Base-by-base conservation (phyloP, 2,888 invertebrate genomes). In the Apotomis capreana region DNA sequence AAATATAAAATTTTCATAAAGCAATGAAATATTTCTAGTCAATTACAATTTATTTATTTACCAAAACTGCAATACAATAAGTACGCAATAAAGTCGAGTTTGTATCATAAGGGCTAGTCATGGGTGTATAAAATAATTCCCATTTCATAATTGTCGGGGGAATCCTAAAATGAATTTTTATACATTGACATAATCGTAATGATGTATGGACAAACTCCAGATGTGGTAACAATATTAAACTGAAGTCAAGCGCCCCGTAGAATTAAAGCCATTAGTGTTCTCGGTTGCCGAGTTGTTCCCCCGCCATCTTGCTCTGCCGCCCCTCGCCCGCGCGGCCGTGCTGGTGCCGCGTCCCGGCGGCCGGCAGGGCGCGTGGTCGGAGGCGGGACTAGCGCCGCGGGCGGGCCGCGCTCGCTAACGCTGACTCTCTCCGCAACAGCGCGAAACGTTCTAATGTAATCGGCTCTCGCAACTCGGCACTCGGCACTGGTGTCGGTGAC, bases 361-460 rank as follows among this genome's bases (percentile, higher is more conserved):
- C 9, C 46, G 46, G 5, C 8, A 46, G 8, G 4, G 8, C 46
- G 8, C 46, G 46, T 8, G 8, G 46, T 9, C 46, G 46, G 46
- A 55, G 3, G 5, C 55, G 36, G 12, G 51, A 36, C 51, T 62
- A 36, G 62, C 54, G 61, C 61, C 15, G 4, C 46, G 60, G 10
- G 4, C 70, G 15, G 15, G 49, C 51, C 36, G 44, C 58, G 58
- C 58, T 37, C 64, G 44, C 64, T 55, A 64, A 64, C 54, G 0
- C 63, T 15, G 63, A 37, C 52, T 40, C 64, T 83, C 80, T 83
- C 81, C 85, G 88, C 87, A 84, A 86, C 89, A 87, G 89, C 89
- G 90, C 90, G 90, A 88, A 88, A 87, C 90, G 90, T 89, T 88
- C 89, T 89, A 85, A 87, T 86, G 90, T 89, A 85, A 84, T 44